A percentile compares a stretch with the other conserved stretches of the same genome.
Conservation (phyloP, 2,113 vertebrate species). For the Henicopernis longicauda region DNA sequence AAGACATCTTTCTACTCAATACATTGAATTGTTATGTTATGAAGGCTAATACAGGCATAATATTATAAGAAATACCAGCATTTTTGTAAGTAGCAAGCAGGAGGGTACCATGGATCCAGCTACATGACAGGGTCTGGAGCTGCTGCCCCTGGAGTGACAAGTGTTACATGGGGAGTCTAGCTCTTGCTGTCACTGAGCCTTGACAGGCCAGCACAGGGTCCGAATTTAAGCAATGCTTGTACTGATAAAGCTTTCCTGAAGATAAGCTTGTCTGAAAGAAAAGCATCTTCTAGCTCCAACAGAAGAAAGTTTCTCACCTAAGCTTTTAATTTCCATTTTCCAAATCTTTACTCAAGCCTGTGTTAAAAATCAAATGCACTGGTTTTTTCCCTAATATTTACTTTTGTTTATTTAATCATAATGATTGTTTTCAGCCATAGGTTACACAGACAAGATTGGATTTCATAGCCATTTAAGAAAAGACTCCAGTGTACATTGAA, state of each 20-base stretch:
- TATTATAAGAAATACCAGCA: not conserved
- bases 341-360: not conserved
- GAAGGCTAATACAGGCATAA: not conserved
- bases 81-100: not conserved
- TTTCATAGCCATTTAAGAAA: not conserved
- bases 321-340: not conserved
- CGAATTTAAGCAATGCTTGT: not conserved
- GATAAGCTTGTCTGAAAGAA: not conserved
- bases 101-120: not conserved
- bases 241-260: not conserved
- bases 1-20: not conserved
- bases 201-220: not conserved
- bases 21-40: not conserved
- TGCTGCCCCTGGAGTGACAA: not conserved
- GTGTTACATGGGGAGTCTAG: not conserved
- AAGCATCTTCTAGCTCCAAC: not conserved
- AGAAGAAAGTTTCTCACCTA: not conserved
- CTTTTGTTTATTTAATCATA: not conserved
- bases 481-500: not conserved
- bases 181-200: not conserved
- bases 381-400: not conserved
- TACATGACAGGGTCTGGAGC: not conserved
- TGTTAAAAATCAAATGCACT: not conserved
- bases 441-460: not conserved
- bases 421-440: not conserved